Base-by-base conservation (phyloP, 30 jellyfish, hydroid and myxozoan species). In the Morbakka virulenta region DNA sequence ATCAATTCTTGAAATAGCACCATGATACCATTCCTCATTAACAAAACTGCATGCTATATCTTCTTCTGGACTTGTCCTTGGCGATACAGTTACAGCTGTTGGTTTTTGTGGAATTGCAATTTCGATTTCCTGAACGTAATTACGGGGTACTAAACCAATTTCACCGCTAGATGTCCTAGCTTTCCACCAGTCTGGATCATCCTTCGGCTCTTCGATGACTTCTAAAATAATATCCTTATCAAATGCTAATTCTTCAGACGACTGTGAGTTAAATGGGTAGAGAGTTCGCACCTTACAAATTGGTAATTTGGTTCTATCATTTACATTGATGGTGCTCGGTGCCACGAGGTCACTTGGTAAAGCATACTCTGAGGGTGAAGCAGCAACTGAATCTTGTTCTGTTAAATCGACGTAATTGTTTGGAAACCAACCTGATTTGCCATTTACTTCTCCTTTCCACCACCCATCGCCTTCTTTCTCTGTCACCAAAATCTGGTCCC, bases 111-210 rank as follows among this genome's bases (percentile, higher is more conserved):
- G 87, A 3, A 76, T 61, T 14, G 52, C 62, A 36, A 80, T 62
- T 1, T 83, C 98, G 28, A 91, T 87, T 73, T 91, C 98, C 57
- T 74, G 93, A 30, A 91, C 91, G 74, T 91, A 91, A 84, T 91
- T 91, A 74, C 98, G 62, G 28, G 98, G 98, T 64, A 91, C 98
- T 12, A 91, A 86, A 27, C 98, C 98, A 22, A 83, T 64, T 52
- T 83, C 91, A 25, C 98, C 98, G 31, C 48, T 80, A 3, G 98
- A 74, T 57, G 87, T 77, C 63, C 89, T 76, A 21, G 98, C 98
- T 67, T 77, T 86, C 98, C 98, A 91, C 98, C 98, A 91, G 80
- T 91, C 98, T 20, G 98, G 98, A 51, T 91, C 98, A 52, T 84
- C 86, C 77, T 83, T 91, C 28, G 98, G 96, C 57, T 91, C 84